Evolutionary conservation across 2,888 invertebrate species (phyloP).

Genomic region (Dicycla oo): DNA sequence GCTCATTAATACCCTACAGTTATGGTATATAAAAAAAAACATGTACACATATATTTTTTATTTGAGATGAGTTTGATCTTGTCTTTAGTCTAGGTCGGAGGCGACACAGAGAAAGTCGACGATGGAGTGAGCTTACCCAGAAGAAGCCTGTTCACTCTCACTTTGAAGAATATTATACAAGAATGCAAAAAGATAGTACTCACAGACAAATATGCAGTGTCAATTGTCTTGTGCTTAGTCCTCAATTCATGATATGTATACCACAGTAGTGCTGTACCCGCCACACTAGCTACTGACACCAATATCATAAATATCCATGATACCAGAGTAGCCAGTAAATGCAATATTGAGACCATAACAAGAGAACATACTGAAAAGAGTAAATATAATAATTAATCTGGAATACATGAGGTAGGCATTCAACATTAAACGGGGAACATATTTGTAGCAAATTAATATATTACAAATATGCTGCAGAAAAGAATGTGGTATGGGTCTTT

Average conservation of each 20-base stretch:
- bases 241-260: slow-evolving; percentile 96
- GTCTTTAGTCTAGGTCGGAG: too few relatives aligned
- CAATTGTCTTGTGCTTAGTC: slow-evolving; percentile 86
- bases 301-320: slow-evolving; percentile 97
- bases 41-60: too few relatives aligned
- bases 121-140: too few relatives aligned
- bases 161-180: background rate
- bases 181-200: slow-evolving; percentile 65
- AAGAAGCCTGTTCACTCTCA: too few relatives aligned
- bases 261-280: slow-evolving; percentile 96
- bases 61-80: too few relatives aligned
- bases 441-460: background rate
- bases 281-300: slow-evolving; percentile 94
- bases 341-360: slow-evolving; percentile 95
- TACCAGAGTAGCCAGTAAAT: slow-evolving; percentile 95
- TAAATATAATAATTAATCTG: slow-evolving; percentile 1
- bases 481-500: background rate
- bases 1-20: too few relatives aligned
- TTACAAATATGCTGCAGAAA: background rate
- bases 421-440: slow-evolving; percentile 1
- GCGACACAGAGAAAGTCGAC: too few relatives aligned
- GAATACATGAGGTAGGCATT: background rate
- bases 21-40: too few relatives aligned
- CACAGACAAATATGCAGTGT: slow-evolving; percentile 80
- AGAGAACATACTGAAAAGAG: slow-evolving; percentile 94